A percentile compares a stretch with the other conserved stretches of the same genome.
These are phyloP conservation scores for Antheraea pernyi DNA, from an alignment of 1,140 invertebrate species.

Conservation along the genomic window DNA sequence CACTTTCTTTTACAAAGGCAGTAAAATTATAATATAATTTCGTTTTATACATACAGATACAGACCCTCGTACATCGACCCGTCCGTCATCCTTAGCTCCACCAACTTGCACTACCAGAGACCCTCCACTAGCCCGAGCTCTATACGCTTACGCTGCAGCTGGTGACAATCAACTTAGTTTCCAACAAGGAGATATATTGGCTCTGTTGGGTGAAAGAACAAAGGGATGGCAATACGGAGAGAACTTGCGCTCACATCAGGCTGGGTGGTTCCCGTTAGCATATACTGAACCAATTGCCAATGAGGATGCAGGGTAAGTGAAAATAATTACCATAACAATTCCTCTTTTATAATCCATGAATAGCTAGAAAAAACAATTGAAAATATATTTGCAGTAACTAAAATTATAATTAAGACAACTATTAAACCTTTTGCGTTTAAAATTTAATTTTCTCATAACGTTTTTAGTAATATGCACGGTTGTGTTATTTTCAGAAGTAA, in stretches of 20 bases:
- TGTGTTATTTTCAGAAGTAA: constrained; percentile 35
- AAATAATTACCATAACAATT: background rate
- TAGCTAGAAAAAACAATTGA: too few species aligned
- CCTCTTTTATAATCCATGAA: too few species aligned
- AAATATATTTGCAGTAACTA: too few species aligned
- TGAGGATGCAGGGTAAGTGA: constrained; percentile 58
- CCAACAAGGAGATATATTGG: constrained; percentile 93
- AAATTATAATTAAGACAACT: too few species aligned
- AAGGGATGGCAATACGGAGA: constrained; percentile 98
- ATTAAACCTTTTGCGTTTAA: too few species aligned
- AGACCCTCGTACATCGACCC: constrained; percentile 61
- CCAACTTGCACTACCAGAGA: constrained; percentile 80
- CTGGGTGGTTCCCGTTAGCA: constrained; percentile 96
- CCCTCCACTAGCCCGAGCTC: constrained; percentile 86
- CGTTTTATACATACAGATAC: constrained; percentile 32
- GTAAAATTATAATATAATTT: background rate
- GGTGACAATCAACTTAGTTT: constrained; percentile 96
- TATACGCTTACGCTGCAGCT: constrained; percentile 94
- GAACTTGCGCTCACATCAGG: constrained; percentile 92
- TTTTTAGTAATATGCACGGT: background rate
- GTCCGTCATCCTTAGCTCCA: constrained; percentile 88
- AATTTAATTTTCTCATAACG: too few species aligned
- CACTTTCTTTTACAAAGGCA: too few species aligned
- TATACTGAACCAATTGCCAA: constrained; percentile 87
- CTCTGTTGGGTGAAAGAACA: constrained; percentile 92